Base-by-base conservation (phyloP, 35 echinoderm and acorn worm species). In the Heliocidaris erythrogramma region DNA sequence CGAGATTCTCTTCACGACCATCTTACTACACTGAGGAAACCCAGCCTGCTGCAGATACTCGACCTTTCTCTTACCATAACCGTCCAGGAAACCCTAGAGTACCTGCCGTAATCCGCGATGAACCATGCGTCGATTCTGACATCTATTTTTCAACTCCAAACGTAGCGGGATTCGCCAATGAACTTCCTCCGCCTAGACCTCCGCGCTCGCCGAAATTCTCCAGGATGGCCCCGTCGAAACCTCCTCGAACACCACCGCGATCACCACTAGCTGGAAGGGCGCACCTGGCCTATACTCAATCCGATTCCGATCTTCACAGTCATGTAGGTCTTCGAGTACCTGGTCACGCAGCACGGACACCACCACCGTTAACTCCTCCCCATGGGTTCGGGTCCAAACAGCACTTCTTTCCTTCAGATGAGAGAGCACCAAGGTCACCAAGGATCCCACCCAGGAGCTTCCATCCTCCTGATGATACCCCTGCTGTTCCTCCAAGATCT, bases 401-500 rank as follows among this genome's bases (percentile, higher is more conserved):
- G 49, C 31, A 13, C 13, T 92, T 92, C 91, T 92, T 92, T 56
- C 91, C 91, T 29, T 49, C 48, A 5, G 48, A 49, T 17, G 91
- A 92, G 12, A 32, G 29, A 50, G 31, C 11, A 2, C 49, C 48
- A 18, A 13, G 48, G 27, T 92, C 91, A 16, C 91, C 91, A 5
- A 92, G 49, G 48, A 48, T 92, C 30, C 91, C 91, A 0, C 91
- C 91, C 0, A 49, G 91, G 49, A 92, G 47, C 27, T 52, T 92
- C n/a, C 91, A 92, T n/a, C 91, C 91, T 30, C 91, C 91, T 52
- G 49, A 49, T 48, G 50, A 50, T 2, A 42, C 87, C 4, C 91
- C 91, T 6, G 91, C 91, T 30, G 91, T 92, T 92, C 91, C 91
- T 30, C 91, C 91, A n/a, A 32, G 91, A 30, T 92, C 91, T 7